Base-by-base conservation (phyloP, 1,140 invertebrate species). In the Diabrotica undecimpunctata region DNA sequence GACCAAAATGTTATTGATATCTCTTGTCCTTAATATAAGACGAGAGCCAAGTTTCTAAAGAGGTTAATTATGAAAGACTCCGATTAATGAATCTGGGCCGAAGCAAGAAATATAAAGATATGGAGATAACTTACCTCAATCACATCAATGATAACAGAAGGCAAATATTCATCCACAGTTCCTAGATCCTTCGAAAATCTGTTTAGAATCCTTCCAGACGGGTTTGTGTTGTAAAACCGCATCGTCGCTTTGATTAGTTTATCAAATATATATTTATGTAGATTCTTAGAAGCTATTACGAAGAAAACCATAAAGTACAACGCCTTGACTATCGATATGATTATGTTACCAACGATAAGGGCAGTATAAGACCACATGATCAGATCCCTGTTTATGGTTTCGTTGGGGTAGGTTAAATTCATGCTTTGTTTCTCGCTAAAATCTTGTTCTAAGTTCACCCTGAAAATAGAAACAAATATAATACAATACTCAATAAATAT, bases 191-290 rank as follows among this genome's bases (percentile, higher is more conserved):
- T 84, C 3, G 83, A 83, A 66, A 84, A 83, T 69, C 82, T 76
- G 67, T 84, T 84, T 7, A 84, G 65, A 72, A 86, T 82, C 61
- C 83, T 79, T 53, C 75, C 87, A 25, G 79, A 76, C 14, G 85
- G 83, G 66, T 83, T 87, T 6, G 73, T 73, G 66, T 87, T 84
- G 74, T 86, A 88, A 72, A 87, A 88, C 14, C 73, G 72, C 81
- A 87, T 85, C 14, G 82, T 81, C 10, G 86, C 82, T 25, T 81
- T 72, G 6, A 88, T 77, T 37, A 90, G 79, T 65, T 81, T 81
- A 35, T 75, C 68, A 74, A 91, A 90, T 80, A 90, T 88, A 2
- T 66, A 76, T 68, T 89, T 83, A 73, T 91, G 90, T 41, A 91
- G 77, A 69, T 78, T 76, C 50, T 73, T 69, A 5, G 77, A 77